phyloP scores from a whole-genome alignment of 2,113 vertebrate species.

The Grus americana region DNA sequence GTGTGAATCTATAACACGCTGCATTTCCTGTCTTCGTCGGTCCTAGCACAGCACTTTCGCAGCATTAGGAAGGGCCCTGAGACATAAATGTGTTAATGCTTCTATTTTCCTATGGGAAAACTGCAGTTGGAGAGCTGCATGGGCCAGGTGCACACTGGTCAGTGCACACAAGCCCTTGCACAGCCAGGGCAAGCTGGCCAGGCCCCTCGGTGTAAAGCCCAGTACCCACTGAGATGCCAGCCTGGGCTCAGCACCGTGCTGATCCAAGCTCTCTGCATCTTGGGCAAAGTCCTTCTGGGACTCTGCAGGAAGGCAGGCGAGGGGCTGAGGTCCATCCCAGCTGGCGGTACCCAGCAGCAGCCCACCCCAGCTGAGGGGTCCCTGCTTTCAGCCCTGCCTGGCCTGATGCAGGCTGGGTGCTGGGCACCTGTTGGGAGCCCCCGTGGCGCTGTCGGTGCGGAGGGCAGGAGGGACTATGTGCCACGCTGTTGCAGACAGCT shows the following conservation, averaged over 20 bases:
- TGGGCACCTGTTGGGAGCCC: not conserved
- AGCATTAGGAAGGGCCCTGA: not conserved
- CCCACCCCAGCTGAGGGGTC: not conserved
- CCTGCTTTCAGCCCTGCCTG: not conserved
- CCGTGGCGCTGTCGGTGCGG: rapidly evolving
- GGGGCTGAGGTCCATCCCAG: not conserved
- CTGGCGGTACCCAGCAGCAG: not conserved
- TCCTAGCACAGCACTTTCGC: not conserved
- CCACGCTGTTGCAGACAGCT: not conserved
- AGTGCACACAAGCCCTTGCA: rapidly evolving
- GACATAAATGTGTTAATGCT: not conserved
- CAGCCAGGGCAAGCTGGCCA: rapidly evolving
- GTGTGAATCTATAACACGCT: not conserved
- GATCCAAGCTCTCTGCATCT: not conserved
- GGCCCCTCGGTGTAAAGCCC: not conserved
- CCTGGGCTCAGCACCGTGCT: not conserved
- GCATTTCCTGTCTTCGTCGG: not conserved
- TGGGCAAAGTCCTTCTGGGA: not conserved
- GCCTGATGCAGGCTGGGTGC: not conserved
- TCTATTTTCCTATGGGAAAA: not conserved
- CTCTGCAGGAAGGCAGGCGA: not conserved
- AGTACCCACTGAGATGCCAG: not conserved
- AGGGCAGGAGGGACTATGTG: not conserved
- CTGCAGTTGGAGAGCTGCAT: not conserved
- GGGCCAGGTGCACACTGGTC: rapidly evolving